phyloP scores from a whole-genome alignment of 2,113 vertebrate species.

The Steatornis caripensis region DNA sequence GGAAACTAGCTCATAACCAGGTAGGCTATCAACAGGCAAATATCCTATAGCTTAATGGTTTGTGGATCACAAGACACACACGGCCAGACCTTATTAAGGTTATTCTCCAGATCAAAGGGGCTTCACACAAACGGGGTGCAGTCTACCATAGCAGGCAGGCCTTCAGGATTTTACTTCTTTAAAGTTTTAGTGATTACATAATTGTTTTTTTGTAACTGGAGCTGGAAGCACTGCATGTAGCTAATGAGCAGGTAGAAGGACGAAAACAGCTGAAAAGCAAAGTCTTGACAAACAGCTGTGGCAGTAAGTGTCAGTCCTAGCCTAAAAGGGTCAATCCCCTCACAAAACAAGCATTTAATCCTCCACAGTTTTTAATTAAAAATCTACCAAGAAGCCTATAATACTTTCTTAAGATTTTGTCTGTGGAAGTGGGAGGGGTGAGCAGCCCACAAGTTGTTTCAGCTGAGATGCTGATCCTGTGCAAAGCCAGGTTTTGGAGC shows the following conservation, averaged over 20 bases:
- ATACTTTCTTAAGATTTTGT: not conserved
- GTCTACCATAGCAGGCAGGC: slow-evolving; percentile 11
- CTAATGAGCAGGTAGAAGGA: slow-evolving; percentile 45
- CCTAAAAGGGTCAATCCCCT: slow-evolving; percentile 17
- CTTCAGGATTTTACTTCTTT: slow-evolving; percentile 26
- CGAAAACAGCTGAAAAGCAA: slow-evolving; percentile 44
- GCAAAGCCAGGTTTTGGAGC: not conserved
- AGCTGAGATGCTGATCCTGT: not conserved
- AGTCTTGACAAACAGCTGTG: slow-evolving; percentile 34
- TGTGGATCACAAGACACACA: slow-evolving; percentile 38
- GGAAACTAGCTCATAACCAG: slow-evolving; percentile 8
- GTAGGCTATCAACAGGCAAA: slow-evolving; percentile 33
- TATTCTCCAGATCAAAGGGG: slow-evolving; percentile 49
- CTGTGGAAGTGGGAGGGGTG: not conserved
- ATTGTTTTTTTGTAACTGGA: not conserved
- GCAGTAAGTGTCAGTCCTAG: not conserved
- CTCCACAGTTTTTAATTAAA: slow-evolving; percentile 44
- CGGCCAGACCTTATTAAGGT: slow-evolving; percentile 31
- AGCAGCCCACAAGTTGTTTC: not conserved
- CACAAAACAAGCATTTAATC: slow-evolving; percentile 40
- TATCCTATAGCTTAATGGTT: slow-evolving; percentile 1
- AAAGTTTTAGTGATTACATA: slow-evolving; percentile 51
- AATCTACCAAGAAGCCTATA: not conserved
- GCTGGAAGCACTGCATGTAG: not conserved
- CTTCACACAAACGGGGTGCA: slow-evolving; percentile 42